A percentile compares a stretch with the other conserved stretches of the same genome.
Conservation (phyloP, 2,797 vertebrate species). For the Pseudochirops corinnae region DNA sequence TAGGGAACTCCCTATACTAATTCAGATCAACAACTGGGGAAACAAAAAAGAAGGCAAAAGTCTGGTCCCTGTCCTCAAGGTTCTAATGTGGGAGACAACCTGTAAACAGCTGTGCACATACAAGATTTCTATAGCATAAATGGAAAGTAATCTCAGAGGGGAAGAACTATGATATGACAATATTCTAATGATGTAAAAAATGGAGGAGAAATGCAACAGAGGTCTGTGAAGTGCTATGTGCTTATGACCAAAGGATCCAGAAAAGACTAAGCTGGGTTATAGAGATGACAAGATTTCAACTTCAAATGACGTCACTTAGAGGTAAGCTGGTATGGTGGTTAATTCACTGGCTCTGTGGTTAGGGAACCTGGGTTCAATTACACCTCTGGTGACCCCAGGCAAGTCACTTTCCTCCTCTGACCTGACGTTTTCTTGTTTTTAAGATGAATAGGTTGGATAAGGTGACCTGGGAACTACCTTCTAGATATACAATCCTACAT, state of each 20-base stretch:
- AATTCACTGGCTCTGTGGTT: neutral
- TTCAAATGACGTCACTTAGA: neutral
- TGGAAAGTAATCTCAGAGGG: neutral
- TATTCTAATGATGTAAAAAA: neutral
- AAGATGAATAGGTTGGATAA: neutral
- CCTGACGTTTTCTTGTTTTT: neutral
- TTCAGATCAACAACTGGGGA: neutral
- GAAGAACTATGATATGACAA: neutral
- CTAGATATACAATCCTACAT: neutral
- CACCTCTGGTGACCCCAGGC: neutral
- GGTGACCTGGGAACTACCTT: neutral
- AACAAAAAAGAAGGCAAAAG: neutral
- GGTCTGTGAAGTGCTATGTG: neutral
- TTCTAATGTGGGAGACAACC: neutral
- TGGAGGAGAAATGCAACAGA: neutral
- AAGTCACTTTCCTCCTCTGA: neutral
- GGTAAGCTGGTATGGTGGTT: neutral
- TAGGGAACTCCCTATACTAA: neutral
- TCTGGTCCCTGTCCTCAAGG: neutral
- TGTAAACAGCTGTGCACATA: neutral
- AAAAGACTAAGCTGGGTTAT: neutral
- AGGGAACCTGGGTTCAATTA: neutral
- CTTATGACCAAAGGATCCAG: slow-evolving; percentile 29
- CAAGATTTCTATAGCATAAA: neutral
- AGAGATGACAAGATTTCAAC: slow-evolving; percentile 17